Percentiles rank a stretch among this genome's conserved stretches.
phyloP scores from a whole-genome alignment of 2,888 invertebrate species.

The Cheilosia pagana region DNA sequence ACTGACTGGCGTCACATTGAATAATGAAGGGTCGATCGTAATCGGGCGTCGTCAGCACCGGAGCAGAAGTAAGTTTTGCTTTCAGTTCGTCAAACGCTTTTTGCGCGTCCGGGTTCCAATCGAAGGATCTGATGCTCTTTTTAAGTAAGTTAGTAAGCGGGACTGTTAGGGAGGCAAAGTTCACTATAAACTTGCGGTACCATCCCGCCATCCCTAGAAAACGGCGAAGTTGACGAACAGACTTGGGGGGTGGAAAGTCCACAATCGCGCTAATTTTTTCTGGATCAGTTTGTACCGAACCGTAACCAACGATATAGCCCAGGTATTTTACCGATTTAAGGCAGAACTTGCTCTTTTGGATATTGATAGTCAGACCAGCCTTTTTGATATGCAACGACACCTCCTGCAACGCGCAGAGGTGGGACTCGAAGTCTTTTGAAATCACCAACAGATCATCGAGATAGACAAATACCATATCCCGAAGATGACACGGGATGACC shows the following conservation, averaged over 20 bases:
- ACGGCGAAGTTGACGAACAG: not conserved
- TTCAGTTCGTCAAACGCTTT: constrained; percentile 29
- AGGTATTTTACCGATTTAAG: not conserved
- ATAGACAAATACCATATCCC: not conserved
- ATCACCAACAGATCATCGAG: not conserved
- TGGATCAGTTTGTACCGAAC: not conserved
- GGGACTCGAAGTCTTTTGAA: not conserved
- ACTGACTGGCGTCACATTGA: not conserved
- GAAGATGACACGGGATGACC: not conserved
- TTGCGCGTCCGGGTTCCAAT: not conserved
- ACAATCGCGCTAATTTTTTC: not conserved
- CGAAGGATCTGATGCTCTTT: constrained; percentile 3
- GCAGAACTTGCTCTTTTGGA: not conserved
- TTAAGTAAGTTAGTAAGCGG: not conserved
- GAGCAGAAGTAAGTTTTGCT: constrained; percentile 21
- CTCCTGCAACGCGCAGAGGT: not conserved
- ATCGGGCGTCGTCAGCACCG: constrained; percentile 26
- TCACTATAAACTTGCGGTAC: not conserved
- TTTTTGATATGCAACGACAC: not conserved
- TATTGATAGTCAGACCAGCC: not conserved
- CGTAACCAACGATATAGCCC: not conserved
- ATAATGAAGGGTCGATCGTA: not conserved
- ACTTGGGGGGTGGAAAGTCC: no score
- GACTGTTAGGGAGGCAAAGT: not conserved
- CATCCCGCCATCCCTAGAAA: constrained; percentile 3